Percentiles rank a stretch among this genome's conserved stretches.
Evolutionary conservation across 2,113 vertebrate species (phyloP).

Genomic region (Aramus guarauna): DNA sequence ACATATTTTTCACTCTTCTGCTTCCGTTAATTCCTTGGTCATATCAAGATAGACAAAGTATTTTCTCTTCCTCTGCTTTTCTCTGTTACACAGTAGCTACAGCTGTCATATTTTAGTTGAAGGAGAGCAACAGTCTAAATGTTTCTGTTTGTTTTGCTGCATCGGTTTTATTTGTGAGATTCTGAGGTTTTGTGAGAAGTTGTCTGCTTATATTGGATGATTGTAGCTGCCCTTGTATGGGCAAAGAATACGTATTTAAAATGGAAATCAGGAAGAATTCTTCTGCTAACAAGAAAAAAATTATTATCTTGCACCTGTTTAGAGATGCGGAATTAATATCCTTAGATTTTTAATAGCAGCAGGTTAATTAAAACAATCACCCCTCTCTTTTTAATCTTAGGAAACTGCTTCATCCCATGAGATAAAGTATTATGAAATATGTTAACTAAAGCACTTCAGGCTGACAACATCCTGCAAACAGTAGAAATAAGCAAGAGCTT

Average conservation of each 20-base stretch:
- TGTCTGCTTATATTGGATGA: neutral
- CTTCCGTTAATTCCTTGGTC: neutral
- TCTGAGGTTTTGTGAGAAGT: neutral
- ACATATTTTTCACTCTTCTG: neutral
- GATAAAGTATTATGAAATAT: neutral
- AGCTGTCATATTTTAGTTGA: neutral
- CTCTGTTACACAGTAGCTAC: neutral
- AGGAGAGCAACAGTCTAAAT: neutral
- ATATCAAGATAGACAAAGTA: neutral
- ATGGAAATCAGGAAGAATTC: neutral
- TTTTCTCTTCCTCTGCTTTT: neutral
- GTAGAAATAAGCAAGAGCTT: neutral
- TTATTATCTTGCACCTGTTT: neutral
- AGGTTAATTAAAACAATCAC: neutral
- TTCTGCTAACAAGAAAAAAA: neutral
- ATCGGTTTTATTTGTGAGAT: neutral
- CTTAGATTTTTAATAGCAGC: neutral
- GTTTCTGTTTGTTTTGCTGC: neutral
- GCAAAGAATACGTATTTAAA: neutral
- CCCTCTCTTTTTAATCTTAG: neutral
- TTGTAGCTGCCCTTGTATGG: neutral
- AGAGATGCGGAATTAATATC: neutral
- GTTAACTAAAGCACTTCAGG: neutral
- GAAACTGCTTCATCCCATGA: neutral
- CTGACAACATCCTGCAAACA: neutral